Conservation (phyloP, 2,113 vertebrate genomes). For the Pimephales promelas region DNA sequence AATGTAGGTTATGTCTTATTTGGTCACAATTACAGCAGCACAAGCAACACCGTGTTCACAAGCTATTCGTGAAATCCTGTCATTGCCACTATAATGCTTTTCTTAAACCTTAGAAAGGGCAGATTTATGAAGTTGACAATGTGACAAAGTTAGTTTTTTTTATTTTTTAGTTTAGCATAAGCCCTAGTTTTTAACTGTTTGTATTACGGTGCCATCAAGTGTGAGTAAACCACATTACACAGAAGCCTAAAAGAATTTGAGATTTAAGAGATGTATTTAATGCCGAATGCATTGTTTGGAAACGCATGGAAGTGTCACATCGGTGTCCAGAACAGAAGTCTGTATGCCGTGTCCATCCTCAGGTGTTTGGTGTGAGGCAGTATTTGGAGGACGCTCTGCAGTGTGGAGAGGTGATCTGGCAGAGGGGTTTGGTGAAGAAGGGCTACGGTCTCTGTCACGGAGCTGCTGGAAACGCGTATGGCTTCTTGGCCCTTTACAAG, state of each 20-base stretch:
- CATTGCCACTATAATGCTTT: too few relatives aligned
- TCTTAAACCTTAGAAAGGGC: too few relatives aligned
- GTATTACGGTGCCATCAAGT: conserved; percentile 55
- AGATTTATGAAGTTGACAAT: too few relatives aligned
- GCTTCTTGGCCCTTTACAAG: conserved; percentile 88
- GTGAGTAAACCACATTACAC: conserved; percentile 18
- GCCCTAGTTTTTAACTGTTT: background rate
- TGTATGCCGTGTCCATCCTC: background rate
- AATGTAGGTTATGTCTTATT: too few relatives aligned
- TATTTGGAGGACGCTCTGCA: conserved; percentile 85
- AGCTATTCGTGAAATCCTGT: too few relatives aligned
- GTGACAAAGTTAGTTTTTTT: too few relatives aligned
- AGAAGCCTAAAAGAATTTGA: background rate
- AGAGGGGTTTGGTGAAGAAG: conserved; percentile 87
- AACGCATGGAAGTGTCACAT: too few relatives aligned
- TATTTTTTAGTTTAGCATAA: background rate
- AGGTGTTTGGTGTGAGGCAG: conserved; percentile 84
- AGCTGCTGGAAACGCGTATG: conserved; percentile 89
- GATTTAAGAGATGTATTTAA: too few relatives aligned
- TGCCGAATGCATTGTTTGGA: too few relatives aligned
- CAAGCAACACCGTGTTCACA: too few relatives aligned
- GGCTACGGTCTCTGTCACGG: conserved; percentile 96
- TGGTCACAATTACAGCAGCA: too few relatives aligned
- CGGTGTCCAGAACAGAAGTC: background rate
- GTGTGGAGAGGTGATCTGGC: conserved; percentile 92